Evolutionary conservation across 1,140 invertebrate species (phyloP), one percentile per base, ranked within the genome.

Genomic region (Drosophila ogumai): DNA sequence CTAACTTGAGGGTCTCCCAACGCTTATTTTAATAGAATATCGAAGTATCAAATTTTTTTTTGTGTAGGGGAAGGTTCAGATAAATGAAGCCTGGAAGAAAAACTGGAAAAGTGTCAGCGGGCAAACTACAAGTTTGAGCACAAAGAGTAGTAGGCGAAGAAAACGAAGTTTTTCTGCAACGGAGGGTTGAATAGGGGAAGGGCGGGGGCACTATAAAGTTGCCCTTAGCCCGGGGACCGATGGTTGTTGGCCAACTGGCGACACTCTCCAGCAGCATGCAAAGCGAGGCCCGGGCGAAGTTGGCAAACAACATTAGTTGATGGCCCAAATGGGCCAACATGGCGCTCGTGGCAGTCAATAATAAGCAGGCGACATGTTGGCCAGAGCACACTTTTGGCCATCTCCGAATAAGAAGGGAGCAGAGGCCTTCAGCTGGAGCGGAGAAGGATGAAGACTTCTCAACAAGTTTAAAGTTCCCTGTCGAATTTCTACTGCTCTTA

Each of bases 271-370:
- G 55, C 60, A 61, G 52, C 61, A 76, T 82, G 75, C 79, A 80
- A 88, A 88, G 44, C 57, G 38, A 60, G 22, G 36, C 44, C 75
- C 64, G 77, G 80, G 52, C 73, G 28, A 88, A 88, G 85, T 88
- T 88, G 76, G 76, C 84, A 90, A 88, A 88, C 84, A 88, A 90
- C 85, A 88, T 88, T 88, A 88, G 84, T 88, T 88, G 84, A 88
- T 88, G 84, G 84, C 85, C 84, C 72, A 87, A 87, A 87, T 87
- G 84, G 84, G 84, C 80, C 84, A 71, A 77, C 84, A 88, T 87
- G 84, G 72, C 84, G 84, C 84, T 88, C 60, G 76, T 88, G 84
- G 84, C 85, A 88, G 84, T 88, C 84, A 88, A 88, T 88, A 88
- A 88, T 88, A 88, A 88, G 84, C 85, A 88, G 86, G 84, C 84